Percentiles rank a stretch among this genome's conserved stretches.
phyloP scores from a whole-genome alignment of 2,888 invertebrate genomes.

The Anthophora plumipes region DNA sequence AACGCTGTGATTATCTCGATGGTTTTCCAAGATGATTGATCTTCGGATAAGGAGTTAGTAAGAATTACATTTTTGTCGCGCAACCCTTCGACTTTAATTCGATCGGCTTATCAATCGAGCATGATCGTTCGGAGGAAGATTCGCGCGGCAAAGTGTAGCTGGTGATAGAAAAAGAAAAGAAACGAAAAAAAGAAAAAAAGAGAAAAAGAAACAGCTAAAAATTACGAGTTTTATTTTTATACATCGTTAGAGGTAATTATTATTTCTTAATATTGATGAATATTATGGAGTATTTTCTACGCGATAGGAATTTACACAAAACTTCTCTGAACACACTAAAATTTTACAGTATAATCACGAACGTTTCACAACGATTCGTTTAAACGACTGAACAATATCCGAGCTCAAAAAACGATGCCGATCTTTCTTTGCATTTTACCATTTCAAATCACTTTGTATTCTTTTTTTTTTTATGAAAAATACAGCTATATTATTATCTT shows the following conservation, averaged over 20 bases:
- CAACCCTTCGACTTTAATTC: background rate
- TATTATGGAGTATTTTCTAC: constrained; percentile 3
- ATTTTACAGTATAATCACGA: background rate
- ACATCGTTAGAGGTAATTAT: constrained; percentile 12
- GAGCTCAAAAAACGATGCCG: constrained; percentile 10
- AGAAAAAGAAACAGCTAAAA: background rate
- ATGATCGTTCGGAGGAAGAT: background rate
- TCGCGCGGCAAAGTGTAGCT: background rate
- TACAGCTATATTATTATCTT: constrained; percentile 4
- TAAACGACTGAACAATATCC: background rate
- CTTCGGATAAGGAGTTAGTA: constrained; percentile 5
- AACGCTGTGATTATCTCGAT: constrained; percentile 15
- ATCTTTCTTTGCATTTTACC: background rate
- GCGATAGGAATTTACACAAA: background rate
- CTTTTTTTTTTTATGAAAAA: background rate
- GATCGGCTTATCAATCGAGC: background rate
- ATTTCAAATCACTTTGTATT: background rate
- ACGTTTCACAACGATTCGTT: background rate
- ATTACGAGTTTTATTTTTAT: constrained; percentile 41
- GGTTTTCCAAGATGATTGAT: constrained; percentile 18
- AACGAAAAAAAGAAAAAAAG: background rate
- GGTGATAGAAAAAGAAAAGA: background rate
- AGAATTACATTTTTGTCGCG: constrained; percentile 19
- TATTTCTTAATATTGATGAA: background rate
- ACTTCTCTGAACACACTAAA: background rate